phyloP scores from a whole-genome alignment of 2,888 invertebrate genomes.

The Lasioglossum morio region DNA sequence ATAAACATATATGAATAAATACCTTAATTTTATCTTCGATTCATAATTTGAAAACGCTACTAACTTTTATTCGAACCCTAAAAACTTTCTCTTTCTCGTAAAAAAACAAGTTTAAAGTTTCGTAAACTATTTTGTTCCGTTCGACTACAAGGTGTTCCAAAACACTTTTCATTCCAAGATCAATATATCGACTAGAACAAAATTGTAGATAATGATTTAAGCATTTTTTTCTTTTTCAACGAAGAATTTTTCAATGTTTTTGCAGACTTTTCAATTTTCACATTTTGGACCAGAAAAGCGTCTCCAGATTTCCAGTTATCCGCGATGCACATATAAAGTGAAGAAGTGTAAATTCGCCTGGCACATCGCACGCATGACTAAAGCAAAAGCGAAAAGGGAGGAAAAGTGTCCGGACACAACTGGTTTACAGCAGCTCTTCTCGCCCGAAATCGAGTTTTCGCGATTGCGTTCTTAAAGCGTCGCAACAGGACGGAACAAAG shows the following conservation, averaged over 20 bases:
- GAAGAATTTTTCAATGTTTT: too few species aligned
- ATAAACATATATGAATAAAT: too few species aligned
- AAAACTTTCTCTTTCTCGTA: too few species aligned
- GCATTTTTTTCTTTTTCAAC: too few species aligned
- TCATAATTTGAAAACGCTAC: too few species aligned
- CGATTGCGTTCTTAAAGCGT: background rate
- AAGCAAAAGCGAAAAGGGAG: background rate
- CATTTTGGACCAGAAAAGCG: background rate
- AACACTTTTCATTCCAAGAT: background rate
- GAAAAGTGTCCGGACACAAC: background rate
- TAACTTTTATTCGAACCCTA: too few species aligned
- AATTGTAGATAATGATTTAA: background rate
- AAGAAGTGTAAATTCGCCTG: background rate
- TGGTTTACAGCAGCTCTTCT: background rate
- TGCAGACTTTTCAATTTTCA: too few species aligned
- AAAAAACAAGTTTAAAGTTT: too few species aligned
- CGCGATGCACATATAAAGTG: too few species aligned
- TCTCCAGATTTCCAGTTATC: background rate
- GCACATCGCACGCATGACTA: background rate
- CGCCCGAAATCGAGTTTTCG: background rate
- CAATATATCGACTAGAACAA: background rate
- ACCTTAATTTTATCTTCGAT: too few species aligned
- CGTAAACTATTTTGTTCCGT: too few species aligned
- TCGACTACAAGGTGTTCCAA: too few species aligned
- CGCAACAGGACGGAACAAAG: background rate